Conservation (phyloP, 2,888 invertebrate genomes). For the Leptinotarsa juncta region DNA sequence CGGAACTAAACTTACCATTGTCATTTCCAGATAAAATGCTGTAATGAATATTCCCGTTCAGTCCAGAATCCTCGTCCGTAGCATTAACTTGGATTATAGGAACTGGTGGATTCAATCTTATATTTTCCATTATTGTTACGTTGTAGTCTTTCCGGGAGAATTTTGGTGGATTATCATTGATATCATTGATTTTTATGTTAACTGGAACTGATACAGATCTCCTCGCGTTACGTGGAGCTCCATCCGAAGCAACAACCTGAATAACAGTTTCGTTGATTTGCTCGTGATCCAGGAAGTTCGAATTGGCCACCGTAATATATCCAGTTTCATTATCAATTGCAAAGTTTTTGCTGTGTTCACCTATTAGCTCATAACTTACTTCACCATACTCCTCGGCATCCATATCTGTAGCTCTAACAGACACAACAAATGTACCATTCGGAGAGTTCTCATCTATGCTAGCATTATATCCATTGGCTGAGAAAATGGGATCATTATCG, state of each 20-base stretch:
- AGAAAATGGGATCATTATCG: slow-evolving; percentile 87
- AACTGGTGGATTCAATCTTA: slow-evolving; percentile 82
- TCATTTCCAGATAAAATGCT: slow-evolving; percentile 77
- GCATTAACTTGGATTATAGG: slow-evolving; percentile 86
- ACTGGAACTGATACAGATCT: slow-evolving; percentile 83
- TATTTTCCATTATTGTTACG: slow-evolving; percentile 85
- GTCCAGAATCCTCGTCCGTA: slow-evolving; percentile 82
- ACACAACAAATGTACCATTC: slow-evolving; percentile 77
- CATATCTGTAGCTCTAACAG: slow-evolving; percentile 80
- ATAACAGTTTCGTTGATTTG: slow-evolving; percentile 76
- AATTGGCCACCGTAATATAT: slow-evolving; percentile 79
- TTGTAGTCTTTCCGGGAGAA: slow-evolving; percentile 83
- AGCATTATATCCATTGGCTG: slow-evolving; percentile 75
- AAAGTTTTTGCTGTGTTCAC: slow-evolving; percentile 81
- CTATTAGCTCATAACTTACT: slow-evolving; percentile 81
- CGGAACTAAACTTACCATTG: slow-evolving; percentile 64
- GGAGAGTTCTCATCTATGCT: slow-evolving; percentile 82
- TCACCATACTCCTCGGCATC: slow-evolving; percentile 85
- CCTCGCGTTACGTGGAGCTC: slow-evolving; percentile 76
- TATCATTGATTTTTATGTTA: slow-evolving; percentile 81
- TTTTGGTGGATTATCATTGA: slow-evolving; percentile 89
- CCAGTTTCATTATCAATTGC: slow-evolving; percentile 78
- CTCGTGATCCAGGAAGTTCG: slow-evolving; percentile 84
- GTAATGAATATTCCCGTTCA: slow-evolving; percentile 82
- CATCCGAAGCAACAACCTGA: slow-evolving; percentile 84